phyloP scores from a whole-genome alignment of 2,888 invertebrate species.

The Mycalesis mineus region DNA sequence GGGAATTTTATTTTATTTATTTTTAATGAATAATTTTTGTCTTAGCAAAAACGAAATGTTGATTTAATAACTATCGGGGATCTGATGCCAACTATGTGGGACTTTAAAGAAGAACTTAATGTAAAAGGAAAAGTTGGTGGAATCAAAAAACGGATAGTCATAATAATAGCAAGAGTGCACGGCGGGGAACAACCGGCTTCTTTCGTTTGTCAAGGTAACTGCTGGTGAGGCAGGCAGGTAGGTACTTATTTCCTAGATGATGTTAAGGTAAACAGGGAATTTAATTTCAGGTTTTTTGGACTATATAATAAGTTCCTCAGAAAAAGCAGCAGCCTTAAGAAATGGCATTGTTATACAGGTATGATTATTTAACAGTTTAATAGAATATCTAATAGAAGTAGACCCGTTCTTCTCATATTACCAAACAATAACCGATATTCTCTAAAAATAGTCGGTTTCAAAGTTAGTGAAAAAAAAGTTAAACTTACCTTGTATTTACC shows the following conservation, averaged over 20 bases:
- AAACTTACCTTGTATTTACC: no score
- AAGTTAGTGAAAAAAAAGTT: no score
- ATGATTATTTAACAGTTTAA: conserved; percentile 18
- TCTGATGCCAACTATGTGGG: conserved; percentile 55
- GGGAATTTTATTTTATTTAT: no score
- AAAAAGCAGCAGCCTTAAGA: conserved; percentile 61
- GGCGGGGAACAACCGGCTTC: conserved; percentile 97
- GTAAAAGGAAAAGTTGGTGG: conserved; percentile 73
- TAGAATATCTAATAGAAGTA: no score
- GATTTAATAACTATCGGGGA: conserved; percentile 91
- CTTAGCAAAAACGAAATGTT: conserved; percentile 91
- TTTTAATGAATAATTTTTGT: no score
- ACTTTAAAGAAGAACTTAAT: conserved; percentile 50
- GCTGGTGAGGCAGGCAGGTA: neutral
- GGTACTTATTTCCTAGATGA: neutral
- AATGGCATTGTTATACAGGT: conserved; percentile 62
- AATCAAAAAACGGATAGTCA: conserved; percentile 80
- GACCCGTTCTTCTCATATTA: no score
- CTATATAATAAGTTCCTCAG: conserved; percentile 90
- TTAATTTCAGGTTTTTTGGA: conserved; percentile 87
- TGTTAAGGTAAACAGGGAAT: neutral
- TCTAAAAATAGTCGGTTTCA: no score
- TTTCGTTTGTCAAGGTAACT: conserved; percentile 91
- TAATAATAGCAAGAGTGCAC: conserved; percentile 92
- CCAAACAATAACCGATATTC: no score